Percentiles rank a stretch among this genome's conserved stretches.
Conservation (phyloP, 2,797 vertebrate species). For the Rhinichthys osculus region DNA sequence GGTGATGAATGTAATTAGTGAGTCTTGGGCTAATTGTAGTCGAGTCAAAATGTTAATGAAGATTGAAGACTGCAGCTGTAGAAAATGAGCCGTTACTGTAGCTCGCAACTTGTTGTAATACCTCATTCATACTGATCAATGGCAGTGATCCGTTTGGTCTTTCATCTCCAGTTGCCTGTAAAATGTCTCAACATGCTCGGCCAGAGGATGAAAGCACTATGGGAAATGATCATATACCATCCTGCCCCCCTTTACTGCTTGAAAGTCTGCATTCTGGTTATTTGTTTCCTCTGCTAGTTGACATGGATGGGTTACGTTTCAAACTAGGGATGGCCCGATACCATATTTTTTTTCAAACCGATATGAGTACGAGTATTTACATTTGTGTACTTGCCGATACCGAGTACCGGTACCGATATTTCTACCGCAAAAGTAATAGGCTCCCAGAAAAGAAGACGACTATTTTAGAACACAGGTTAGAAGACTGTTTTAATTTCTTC, state of each 20-base stretch:
- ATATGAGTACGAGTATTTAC: too few relatives aligned
- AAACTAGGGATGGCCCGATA: not conserved
- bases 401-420: too few relatives aligned
- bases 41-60: constrained; percentile 56
- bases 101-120: not conserved
- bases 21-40: constrained; percentile 54
- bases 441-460: too few relatives aligned
- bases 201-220: constrained; percentile 7
- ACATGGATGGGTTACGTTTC: not conserved
- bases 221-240: not conserved
- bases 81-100: constrained; percentile 11
- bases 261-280: not conserved
- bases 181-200: not conserved
- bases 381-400: too few relatives aligned
- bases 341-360: too few relatives aligned
- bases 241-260: not conserved
- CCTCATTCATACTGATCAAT: constrained; percentile 23
- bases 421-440: too few relatives aligned
- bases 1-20: constrained; percentile 63
- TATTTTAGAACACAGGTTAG: too few relatives aligned
- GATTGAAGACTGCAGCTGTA: constrained; percentile 49
- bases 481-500: too few relatives aligned
- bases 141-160: not conserved
- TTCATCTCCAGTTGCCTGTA: not conserved
- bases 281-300: not conserved